These are phyloP conservation scores for Cyaniris semiargus DNA, from an alignment of 2,888 invertebrate genomes.

Conservation along the genomic window DNA sequence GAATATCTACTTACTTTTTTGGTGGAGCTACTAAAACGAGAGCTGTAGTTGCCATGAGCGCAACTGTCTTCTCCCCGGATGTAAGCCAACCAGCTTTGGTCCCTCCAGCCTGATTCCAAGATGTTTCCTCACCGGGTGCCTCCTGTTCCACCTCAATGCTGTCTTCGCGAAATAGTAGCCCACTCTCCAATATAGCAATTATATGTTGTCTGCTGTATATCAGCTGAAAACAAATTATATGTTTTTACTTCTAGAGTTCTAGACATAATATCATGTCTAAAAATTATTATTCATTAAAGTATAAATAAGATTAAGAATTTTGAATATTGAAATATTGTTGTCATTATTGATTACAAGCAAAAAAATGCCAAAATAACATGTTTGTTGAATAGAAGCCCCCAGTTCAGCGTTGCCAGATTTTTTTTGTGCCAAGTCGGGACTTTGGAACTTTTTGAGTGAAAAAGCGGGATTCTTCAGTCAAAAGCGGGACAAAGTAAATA, in stretches of 20 bases:
- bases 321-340: too few relatives aligned
- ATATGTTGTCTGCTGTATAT: conserved; percentile 59
- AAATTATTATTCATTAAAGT: too few relatives aligned
- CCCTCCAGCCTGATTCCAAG: conserved; percentile 56
- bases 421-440: too few relatives aligned
- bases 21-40: conserved; percentile 55
- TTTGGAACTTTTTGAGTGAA: too few relatives aligned
- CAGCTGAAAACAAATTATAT: conserved; percentile 51
- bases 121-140: conserved; percentile 51
- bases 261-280: not conserved
- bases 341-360: too few relatives aligned
- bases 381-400: too few relatives aligned
- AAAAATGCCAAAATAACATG: too few relatives aligned
- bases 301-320: too few relatives aligned
- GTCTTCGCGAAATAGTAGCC: conserved; percentile 71
- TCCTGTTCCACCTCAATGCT: conserved; percentile 68
- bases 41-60: conserved; percentile 44
- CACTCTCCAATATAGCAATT: conserved; percentile 65
- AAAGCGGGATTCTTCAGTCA: too few relatives aligned
- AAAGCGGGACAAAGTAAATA: too few relatives aligned
- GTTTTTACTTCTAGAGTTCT: not conserved
- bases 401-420: too few relatives aligned
- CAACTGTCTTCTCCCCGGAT: conserved; percentile 52
- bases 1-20: conserved; percentile 48
- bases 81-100: conserved; percentile 60